Evolutionary conservation across 2,888 invertebrate genomes (phyloP).

Genomic region (Stenotaenia linearis): DNA sequence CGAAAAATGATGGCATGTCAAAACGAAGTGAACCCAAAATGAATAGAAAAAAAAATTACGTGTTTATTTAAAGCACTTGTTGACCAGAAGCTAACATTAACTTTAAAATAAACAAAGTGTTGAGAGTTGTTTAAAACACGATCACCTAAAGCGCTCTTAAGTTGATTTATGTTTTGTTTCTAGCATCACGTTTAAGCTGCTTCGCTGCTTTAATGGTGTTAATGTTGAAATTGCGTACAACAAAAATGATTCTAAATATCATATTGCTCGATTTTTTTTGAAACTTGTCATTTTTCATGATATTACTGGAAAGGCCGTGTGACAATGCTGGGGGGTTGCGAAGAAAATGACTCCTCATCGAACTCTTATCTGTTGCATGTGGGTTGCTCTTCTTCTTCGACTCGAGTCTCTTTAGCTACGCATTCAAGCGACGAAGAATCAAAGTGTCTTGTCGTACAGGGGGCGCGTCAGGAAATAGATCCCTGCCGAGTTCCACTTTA

Average conservation of each 20-base stretch:
- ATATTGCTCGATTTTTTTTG: too few species aligned
- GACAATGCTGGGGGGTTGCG: background rate
- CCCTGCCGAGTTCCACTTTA: conserved; percentile 32
- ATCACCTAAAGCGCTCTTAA: background rate
- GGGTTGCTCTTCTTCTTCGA: background rate
- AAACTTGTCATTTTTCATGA: background rate
- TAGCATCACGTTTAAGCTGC: background rate
- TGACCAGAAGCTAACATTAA: background rate
- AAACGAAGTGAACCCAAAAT: too few species aligned
- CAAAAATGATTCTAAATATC: too few species aligned
- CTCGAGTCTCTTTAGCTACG: background rate
- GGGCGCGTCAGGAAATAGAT: conserved; percentile 31
- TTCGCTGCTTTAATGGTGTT: too few species aligned
- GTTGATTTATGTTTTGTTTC: background rate
- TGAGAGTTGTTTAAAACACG: background rate
- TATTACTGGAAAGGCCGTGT: background rate
- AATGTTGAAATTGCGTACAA: background rate
- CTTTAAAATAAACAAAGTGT: background rate
- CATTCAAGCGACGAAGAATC: conserved; percentile 19
- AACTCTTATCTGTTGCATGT: background rate
- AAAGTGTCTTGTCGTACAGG: background rate
- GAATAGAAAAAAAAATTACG: too few species aligned
- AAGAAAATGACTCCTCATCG: background rate
- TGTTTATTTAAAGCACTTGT: background rate
- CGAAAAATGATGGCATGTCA: background rate